These are phyloP conservation scores for Illadopsis cleaveri DNA, from an alignment of 2,113 vertebrate species.

Conservation along the genomic window DNA sequence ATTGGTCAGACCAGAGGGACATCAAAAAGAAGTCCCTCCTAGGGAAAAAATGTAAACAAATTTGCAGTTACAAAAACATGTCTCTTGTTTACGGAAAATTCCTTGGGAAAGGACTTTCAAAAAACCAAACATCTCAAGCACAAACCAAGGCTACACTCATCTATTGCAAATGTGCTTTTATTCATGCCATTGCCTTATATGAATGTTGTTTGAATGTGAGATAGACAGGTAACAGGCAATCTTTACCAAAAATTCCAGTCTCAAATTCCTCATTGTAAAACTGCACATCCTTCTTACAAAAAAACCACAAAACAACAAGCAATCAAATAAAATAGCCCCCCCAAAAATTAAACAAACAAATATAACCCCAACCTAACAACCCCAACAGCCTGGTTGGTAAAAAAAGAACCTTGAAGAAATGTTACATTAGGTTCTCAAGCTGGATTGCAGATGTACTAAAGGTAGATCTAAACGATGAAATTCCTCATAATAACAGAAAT, in stretches of 20 bases:
- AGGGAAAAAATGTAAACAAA: too few species aligned
- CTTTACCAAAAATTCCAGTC: not conserved
- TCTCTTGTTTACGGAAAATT: too few species aligned
- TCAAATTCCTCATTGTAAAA: not conserved
- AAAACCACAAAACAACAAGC: not conserved
- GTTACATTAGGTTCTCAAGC: not conserved
- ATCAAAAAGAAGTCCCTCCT: too few species aligned
- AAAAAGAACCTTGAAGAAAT: not conserved
- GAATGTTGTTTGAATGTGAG: not conserved
- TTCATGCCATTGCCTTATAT: not conserved
- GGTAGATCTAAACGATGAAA: not conserved
- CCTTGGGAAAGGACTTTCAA: too few species aligned
- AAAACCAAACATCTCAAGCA: too few species aligned
- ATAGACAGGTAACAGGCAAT: not conserved
- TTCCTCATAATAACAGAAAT: not conserved
- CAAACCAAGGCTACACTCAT: too few species aligned
- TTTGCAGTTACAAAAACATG: too few species aligned
- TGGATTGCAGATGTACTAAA: not conserved
- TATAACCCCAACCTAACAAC: not conserved
- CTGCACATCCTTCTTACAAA: not conserved
- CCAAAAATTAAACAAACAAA: not conserved
- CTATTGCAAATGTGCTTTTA: not conserved
- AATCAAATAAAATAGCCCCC: fast-evolving
- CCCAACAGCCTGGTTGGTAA: not conserved
- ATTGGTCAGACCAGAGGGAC: too few species aligned